Evolutionary conservation across 2,113 vertebrate genomes (phyloP), one percentile per base, ranked within the genome.

Genomic region (Hippolais icterina): DNA sequence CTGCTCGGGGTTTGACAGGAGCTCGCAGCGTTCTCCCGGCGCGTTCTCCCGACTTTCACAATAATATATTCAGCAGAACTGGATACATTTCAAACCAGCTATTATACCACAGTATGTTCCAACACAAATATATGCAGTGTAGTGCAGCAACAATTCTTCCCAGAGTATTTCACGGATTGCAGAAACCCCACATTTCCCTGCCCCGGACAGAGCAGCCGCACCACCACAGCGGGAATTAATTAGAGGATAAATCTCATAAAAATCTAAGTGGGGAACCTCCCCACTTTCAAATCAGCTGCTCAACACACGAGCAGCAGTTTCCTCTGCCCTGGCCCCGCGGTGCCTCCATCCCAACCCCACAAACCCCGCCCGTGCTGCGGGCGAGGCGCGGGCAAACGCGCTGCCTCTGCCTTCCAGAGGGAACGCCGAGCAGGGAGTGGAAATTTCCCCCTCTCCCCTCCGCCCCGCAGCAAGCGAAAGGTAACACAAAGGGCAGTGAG

Each of bases 81-180:
- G 71, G 83, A 47, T 72, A 18, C 8, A 20, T 93, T 96, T 92
- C 76, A 59, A 89, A 82, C 66, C 90, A 90, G 83, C 93, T 85
- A 64, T 96, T 94, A 89, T 47, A 93, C 91, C 94, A 71, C 88
- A 18, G 82, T 49, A 12, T 66, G 91, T 79, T 93, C 41, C 90
- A 92, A 89, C 66, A 96, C 93, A 94, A 96, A 96, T 88, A 60
- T 79, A 96, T 94, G 91, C 91, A 29, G 88, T 2, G 82, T 50
- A 31, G 39, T 10, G 61, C 83, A 77, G 93, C 90, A 41, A 53
- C 95, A 70, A 83, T 65, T 74, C 94, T 80, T 74, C 59, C 3
- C 42, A 31, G 80, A 81, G 87, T 9, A 27, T n/a, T 76, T 74
- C 46, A 10, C 79, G 24, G 85, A 87, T 39, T 33, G 81, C 86